Base-by-base conservation (phyloP, 2,888 invertebrate genomes). In the Rutpela maculata region DNA sequence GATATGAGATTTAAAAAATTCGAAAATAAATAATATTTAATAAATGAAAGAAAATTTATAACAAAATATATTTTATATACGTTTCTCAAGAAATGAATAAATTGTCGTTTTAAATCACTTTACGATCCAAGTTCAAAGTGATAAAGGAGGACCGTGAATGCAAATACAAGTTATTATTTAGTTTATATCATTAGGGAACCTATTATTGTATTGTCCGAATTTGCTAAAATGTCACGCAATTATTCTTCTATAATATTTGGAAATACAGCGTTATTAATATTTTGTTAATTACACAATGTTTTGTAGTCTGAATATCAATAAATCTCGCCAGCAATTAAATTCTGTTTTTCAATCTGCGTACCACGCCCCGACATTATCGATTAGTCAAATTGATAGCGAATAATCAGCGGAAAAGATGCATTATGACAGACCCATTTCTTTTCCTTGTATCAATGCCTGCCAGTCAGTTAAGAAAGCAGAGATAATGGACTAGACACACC, bases 401-500 rank as follows among this genome's bases (percentile, higher is more conserved):
- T 62, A 70, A 71, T 74, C 66, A 63, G 26, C 68, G 63, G 74
- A 72, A 75, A 63, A 71, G 77, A 79, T 77, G 74, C 77, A 73
- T 77, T 77, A 79, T 65, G 77, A 72, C 70, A 70, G 73, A 70
- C 66, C 76, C 74, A 70, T 69, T 70, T 38, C 70, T 67, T 77
- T 79, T 75, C 65, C 26, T 65, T 50, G 65, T 74, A 79, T 79
- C 77, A 74, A 50, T 74, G 75, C 66, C 70, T 76, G 77, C 77
- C 79, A 77, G 57, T 74, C 69, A 74, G 55, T 56, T 12, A 56
- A 60, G 63, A 74, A 77, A 74, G 74, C 75, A 22, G 59, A 76
- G 71, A 78, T 74, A 78, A 78, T 67, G 76, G 76, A 76, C 73
- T 43, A 70, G 79, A 22, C 79, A 74, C 79, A 75, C 79, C 79